A percentile compares a stretch with the other conserved stretches of the same genome.
Evolutionary conservation across 1,140 invertebrate genomes (phyloP).

Genomic region (Dryas iulia): DNA sequence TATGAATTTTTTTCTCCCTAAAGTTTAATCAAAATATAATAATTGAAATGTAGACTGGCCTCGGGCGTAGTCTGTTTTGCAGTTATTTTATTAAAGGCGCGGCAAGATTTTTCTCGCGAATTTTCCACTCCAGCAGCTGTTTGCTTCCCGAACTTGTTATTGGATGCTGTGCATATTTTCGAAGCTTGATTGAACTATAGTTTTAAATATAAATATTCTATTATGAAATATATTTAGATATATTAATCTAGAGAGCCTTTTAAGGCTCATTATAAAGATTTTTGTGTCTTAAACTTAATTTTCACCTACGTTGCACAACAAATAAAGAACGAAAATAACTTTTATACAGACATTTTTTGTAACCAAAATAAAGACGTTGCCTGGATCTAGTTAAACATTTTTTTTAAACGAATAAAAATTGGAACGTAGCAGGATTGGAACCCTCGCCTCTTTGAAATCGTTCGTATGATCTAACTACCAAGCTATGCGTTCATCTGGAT

Average conservation of each 20-base stretch:
- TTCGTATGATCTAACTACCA: too few relatives aligned
- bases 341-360: too few relatives aligned
- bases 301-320: too few relatives aligned
- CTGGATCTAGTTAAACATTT: too few relatives aligned
- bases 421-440: too few relatives aligned
- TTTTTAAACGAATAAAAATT: too few relatives aligned
- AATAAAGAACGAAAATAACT: too few relatives aligned
- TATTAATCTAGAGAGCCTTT: background rate
- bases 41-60: conserved; percentile 2
- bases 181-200: conserved; percentile 1
- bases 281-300: background rate
- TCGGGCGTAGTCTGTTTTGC: conserved; percentile 3
- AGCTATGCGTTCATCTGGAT: too few relatives aligned
- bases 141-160: conserved; percentile 4
- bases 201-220: background rate
- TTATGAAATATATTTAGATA: background rate
- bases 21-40: conserved; percentile 3
- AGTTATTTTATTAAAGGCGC: conserved; percentile 9
- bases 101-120: conserved; percentile 3
- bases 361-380: too few relatives aligned
- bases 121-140: background rate
- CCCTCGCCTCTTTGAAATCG: too few relatives aligned
- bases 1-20: background rate
- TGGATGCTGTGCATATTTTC: conserved; percentile 1
- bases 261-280: background rate